Evolutionary conservation across 2,113 vertebrate species (phyloP).

Genomic region (Phrynosoma blainvillii): DNA sequence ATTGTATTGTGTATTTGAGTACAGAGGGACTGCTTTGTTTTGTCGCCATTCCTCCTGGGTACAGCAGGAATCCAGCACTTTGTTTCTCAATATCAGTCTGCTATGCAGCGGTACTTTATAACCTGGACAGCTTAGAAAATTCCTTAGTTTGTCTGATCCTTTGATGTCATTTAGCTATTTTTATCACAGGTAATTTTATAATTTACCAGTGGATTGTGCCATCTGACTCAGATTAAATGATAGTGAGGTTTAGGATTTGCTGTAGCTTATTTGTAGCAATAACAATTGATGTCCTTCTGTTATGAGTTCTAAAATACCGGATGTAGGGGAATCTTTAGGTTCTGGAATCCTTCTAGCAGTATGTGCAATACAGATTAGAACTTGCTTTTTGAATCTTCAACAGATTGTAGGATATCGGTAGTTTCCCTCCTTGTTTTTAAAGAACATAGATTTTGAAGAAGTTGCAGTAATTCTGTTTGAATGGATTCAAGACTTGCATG

Average conservation of each 20-base stretch:
- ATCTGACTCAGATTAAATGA: neutral
- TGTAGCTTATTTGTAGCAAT: neutral
- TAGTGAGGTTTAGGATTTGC: neutral
- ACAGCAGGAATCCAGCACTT: neutral
- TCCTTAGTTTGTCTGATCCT: neutral
- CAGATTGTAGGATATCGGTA: neutral
- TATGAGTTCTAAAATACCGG: neutral
- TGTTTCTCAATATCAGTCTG: too few relatives aligned
- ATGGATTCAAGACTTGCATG: conserved; percentile 3
- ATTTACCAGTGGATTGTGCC: neutral
- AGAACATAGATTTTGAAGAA: neutral
- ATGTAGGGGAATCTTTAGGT: neutral
- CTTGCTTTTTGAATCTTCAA: accelerated
- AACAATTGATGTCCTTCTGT: neutral
- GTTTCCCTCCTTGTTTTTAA: neutral
- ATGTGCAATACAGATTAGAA: neutral
- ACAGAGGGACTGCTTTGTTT: neutral
- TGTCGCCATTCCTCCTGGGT: neutral
- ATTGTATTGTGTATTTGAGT: neutral
- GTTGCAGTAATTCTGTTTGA: neutral
- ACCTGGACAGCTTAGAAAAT: too few relatives aligned
- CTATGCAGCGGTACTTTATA: neutral
- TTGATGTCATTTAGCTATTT: neutral
- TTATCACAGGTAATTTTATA: neutral
- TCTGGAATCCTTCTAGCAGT: neutral